phyloP scores from a whole-genome alignment of 2,888 invertebrate species.

The Aproaerema taeniolella region DNA sequence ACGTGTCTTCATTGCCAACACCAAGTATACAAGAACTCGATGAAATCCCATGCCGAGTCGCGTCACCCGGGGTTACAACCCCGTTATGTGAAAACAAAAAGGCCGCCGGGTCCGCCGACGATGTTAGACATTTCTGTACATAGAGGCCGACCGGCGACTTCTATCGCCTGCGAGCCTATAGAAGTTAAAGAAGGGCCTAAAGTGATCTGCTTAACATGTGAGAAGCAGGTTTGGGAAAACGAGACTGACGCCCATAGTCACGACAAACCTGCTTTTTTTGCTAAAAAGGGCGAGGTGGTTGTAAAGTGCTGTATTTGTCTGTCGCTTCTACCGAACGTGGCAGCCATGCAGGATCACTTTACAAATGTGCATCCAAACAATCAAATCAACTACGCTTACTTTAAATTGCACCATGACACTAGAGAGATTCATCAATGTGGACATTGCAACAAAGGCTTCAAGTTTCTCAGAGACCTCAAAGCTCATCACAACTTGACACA shows the following conservation, averaged over 20 bases:
- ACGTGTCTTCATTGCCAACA: conserved; percentile 57
- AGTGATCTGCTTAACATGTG: conserved; percentile 48
- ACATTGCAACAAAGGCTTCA: conserved; percentile 37
- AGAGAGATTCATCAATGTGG: conserved; percentile 31
- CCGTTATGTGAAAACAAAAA: conserved; percentile 18
- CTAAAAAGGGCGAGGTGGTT: conserved; percentile 48
- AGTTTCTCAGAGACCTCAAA: conserved; percentile 33
- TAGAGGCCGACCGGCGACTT: no score
- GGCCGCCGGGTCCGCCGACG: conserved; percentile 28
- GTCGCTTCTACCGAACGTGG: conserved; percentile 38
- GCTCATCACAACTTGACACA: conserved; percentile 38
- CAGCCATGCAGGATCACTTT: conserved; percentile 51
- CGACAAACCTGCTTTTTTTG: conserved; percentile 33
- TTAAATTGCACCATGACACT: conserved; percentile 32
- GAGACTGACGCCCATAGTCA: conserved; percentile 37
- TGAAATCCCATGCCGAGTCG: conserved; percentile 42
- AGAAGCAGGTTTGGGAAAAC: conserved; percentile 29
- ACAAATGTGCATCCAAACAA: conserved; percentile 29
- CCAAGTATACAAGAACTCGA: conserved; percentile 31
- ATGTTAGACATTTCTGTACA: no score
- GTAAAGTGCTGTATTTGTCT: conserved; percentile 65
- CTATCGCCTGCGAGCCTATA: no score
- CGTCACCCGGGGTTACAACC: conserved; percentile 36
- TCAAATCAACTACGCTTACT: conserved; percentile 39
- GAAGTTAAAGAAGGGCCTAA: neutral